A percentile compares a stretch with the other conserved stretches of the same genome.
phyloP scores from a whole-genome alignment of 37 sponge, comb jelly and placozoan genomes.

The Chondrilla cf. caribensis region DNA sequence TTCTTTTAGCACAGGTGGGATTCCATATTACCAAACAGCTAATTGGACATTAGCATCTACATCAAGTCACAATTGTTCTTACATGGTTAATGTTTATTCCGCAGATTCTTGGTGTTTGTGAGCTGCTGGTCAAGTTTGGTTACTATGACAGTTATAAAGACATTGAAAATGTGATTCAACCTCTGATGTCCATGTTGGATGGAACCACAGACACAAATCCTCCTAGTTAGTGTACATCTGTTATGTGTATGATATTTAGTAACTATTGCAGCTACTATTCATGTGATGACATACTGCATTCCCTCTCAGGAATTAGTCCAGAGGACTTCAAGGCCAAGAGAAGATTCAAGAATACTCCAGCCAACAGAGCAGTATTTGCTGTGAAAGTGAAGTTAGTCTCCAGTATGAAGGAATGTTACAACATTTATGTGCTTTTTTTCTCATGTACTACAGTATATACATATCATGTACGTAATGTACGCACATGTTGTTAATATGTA shows the following conservation, averaged over 20 bases:
- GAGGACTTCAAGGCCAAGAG: background rate
- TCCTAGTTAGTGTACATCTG: slow-evolving; percentile 17
- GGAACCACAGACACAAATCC: slow-evolving; percentile 54
- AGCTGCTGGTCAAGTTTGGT: slow-evolving; percentile 60
- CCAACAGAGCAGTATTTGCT: slow-evolving; percentile 48
- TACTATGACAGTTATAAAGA: slow-evolving; percentile 70
- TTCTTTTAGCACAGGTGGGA: slow-evolving; percentile 20
- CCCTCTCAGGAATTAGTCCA: background rate
- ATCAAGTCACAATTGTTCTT: too few species aligned
- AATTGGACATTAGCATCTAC: background rate
- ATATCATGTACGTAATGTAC: too few species aligned
- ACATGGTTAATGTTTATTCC: background rate
- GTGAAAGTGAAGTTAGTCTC: slow-evolving; percentile 42
- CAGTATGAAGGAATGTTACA: too few species aligned
- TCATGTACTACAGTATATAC: too few species aligned
- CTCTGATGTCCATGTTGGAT: slow-evolving; percentile 66
- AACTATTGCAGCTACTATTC: background rate
- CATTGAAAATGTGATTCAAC: slow-evolving; percentile 49
- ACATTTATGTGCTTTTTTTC: too few species aligned
- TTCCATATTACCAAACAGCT: background rate
- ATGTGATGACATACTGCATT: background rate
- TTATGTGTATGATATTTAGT: background rate
- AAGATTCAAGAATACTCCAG: slow-evolving; percentile 30
- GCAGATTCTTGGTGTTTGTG: slow-evolving; percentile 46
- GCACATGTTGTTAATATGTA: too few species aligned